Base-by-base conservation (phyloP, 1,140 invertebrate genomes). In the Campoletis sonorensis region DNA sequence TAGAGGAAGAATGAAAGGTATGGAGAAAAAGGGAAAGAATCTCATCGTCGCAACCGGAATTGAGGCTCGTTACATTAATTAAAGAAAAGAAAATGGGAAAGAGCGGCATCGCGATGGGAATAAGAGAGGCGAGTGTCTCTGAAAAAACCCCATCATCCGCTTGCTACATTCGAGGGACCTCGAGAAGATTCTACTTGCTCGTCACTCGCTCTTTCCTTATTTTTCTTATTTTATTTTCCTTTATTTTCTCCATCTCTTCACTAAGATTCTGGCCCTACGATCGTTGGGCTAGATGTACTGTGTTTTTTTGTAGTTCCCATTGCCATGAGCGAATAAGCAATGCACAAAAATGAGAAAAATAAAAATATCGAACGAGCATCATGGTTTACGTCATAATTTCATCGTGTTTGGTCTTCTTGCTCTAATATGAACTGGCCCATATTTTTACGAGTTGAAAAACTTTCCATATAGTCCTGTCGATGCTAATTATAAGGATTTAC, bases 51-150 rank as follows among this genome's bases (percentile, higher is more conserved):
- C 76, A 0, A 79, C 26, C 58, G 58, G 76, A 79, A 79, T 79
- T 79, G 58, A 67, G 76, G 76, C 76, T 79, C 76, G 64, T 79
- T 79, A 79, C 54, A 79, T 79, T 79, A 79, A 79, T 79, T 79
- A 79, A 68, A 79, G 64, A 79, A 79, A 75, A 75, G 72, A 75
- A 75, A 75, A 75, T 78, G 81, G 79, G 73, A 71, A 84, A 13
- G 82, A 85, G 81, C 64, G 64, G 77, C 70, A 79, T 72, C 70
- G 80, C 70, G 54, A 85, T 75, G 82, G 61, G 23, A 64, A 64
- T 26, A 26, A 64, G 61, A 64, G 61, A 4, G 23, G 21, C 11
- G 21, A 64, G 61, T 4, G 21, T 64, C 61, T 64, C 4, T 23
- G 23, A n/a, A n/a, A 64, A 64, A 64, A 64, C 61, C 85, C 82